phyloP scores from a whole-genome alignment of 2,797 vertebrate genomes.

The Rhadinocentrus ornatus region DNA sequence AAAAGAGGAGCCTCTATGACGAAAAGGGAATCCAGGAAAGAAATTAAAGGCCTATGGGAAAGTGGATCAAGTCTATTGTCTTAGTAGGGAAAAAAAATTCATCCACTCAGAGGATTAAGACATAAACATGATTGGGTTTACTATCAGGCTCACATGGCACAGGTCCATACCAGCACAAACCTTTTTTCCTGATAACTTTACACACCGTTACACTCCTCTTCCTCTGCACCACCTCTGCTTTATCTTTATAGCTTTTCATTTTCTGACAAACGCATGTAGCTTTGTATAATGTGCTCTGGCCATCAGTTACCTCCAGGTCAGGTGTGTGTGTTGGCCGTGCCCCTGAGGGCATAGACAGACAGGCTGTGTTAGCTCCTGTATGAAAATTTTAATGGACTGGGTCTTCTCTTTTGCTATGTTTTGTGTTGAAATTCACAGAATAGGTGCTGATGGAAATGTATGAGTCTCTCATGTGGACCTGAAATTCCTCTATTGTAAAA shows the following conservation, averaged over 20 bases:
- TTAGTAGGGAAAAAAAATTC: slow-evolving; percentile 28
- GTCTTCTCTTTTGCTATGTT: neutral
- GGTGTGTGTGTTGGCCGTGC: slow-evolving; percentile 40
- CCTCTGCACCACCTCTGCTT: slow-evolving; percentile 23
- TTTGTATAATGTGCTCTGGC: slow-evolving; percentile 34
- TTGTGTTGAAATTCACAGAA: neutral
- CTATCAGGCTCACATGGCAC: slow-evolving; percentile 43
- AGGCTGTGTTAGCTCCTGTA: slow-evolving; percentile 11
- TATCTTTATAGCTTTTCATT: slow-evolving; percentile 13
- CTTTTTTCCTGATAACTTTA: slow-evolving; percentile 34
- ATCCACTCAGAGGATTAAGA: slow-evolving; percentile 49
- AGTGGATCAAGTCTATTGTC: slow-evolving; percentile 59
- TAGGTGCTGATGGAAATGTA: neutral
- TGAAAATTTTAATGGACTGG: slow-evolving; percentile 23
- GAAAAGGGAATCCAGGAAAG: slow-evolving; percentile 52
- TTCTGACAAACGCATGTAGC: slow-evolving; percentile 45
- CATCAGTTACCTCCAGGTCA: slow-evolving; percentile 72
- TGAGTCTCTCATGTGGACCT: neutral
- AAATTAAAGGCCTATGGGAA: slow-evolving; percentile 68
- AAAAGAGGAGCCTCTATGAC: slow-evolving; percentile 58
- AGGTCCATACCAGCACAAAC: slow-evolving; percentile 39
- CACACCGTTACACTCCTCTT: slow-evolving; percentile 45
- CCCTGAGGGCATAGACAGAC: slow-evolving; percentile 15
- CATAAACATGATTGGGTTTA: slow-evolving; percentile 49
- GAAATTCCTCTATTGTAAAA: neutral